Percentiles rank a stretch among this genome's conserved stretches.
phyloP scores from a whole-genome alignment of 2,888 invertebrate species.

The Blomia tropicalis region DNA sequence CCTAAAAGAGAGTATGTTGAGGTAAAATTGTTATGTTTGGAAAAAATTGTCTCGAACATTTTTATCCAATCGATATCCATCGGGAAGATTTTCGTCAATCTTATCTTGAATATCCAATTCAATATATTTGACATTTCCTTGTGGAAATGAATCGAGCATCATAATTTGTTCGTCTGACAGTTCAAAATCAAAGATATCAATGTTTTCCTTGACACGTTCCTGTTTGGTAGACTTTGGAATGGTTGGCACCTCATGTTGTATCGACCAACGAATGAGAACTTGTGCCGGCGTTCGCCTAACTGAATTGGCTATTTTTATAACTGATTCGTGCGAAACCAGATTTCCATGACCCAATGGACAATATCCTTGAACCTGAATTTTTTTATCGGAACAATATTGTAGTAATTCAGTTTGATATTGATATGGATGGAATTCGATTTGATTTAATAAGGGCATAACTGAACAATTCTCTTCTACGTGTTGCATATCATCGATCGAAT shows the following conservation, averaged over 20 bases:
- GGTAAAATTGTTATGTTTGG: background rate
- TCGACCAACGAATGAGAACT: conserved; percentile 36
- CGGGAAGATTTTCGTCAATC: conserved; percentile 34
- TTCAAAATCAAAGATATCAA: conserved; percentile 42
- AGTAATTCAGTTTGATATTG: conserved; percentile 34
- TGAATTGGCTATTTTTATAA: conserved; percentile 32
- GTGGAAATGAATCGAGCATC: conserved; percentile 38
- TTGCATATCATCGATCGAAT: conserved; percentile 33
- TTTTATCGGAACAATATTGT: conserved; percentile 33
- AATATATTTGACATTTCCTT: conserved; percentile 32
- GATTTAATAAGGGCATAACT: conserved; percentile 35
- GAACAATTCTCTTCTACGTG: conserved; percentile 33
- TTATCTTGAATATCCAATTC: conserved; percentile 29
- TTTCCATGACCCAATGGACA: conserved; percentile 37
- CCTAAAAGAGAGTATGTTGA: too few relatives aligned
- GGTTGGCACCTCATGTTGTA: conserved; percentile 35
- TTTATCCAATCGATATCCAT: conserved; percentile 33
- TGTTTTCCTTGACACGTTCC: conserved; percentile 34
- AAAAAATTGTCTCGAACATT: conserved; percentile 12
- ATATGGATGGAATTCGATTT: conserved; percentile 37
- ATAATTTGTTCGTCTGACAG: conserved; percentile 44
- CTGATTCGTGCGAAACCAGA: conserved; percentile 32
- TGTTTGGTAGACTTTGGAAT: conserved; percentile 36
- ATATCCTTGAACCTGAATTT: conserved; percentile 35
- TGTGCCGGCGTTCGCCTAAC: conserved; percentile 35